Evolutionary conservation across 2,797 vertebrate genomes (phyloP).

Genomic region (Sebastes oblongus): DNA sequence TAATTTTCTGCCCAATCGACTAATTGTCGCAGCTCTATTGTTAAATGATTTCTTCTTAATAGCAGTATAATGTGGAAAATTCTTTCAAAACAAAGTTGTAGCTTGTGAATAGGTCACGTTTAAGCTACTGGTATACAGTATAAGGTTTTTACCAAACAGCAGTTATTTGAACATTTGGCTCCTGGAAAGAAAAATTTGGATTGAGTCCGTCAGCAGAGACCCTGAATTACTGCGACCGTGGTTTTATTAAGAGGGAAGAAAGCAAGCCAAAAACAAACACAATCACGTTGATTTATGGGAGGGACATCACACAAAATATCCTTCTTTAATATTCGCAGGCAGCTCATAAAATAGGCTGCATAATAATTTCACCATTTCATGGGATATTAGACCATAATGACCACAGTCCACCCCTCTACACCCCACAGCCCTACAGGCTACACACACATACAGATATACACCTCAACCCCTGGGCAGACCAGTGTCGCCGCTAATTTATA

Average conservation of each 20-base stretch:
- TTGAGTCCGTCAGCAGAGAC: slow-evolving; percentile 2
- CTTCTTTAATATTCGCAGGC: slow-evolving; percentile 87
- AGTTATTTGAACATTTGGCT: neutral
- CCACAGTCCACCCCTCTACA: slow-evolving; percentile 96
- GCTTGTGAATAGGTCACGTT: neutral
- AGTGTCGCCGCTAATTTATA: slow-evolving; percentile 93
- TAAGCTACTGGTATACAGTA: neutral
- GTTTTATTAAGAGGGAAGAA: slow-evolving; percentile 59
- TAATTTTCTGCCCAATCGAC: neutral
- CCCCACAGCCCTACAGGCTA: slow-evolving; percentile 86
- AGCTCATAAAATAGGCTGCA: slow-evolving; percentile 89
- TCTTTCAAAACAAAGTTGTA: neutral
- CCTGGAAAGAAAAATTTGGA: neutral
- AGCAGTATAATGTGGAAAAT: neutral
- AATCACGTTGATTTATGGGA: slow-evolving; percentile 65
- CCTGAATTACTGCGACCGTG: slow-evolving; percentile 5
- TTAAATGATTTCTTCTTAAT: neutral
- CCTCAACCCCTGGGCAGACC: slow-evolving; percentile 85
- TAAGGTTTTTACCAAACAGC: neutral
- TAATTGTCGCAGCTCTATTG: neutral
- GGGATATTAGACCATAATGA: slow-evolving; percentile 99
- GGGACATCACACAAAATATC: slow-evolving; percentile 66
- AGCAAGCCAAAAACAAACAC: slow-evolving; percentile 72
- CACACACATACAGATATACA: slow-evolving; percentile 71
- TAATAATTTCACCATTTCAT: slow-evolving; percentile 99